phyloP scores from a whole-genome alignment of 1,140 invertebrate species.

The Megalopta genalis region DNA sequence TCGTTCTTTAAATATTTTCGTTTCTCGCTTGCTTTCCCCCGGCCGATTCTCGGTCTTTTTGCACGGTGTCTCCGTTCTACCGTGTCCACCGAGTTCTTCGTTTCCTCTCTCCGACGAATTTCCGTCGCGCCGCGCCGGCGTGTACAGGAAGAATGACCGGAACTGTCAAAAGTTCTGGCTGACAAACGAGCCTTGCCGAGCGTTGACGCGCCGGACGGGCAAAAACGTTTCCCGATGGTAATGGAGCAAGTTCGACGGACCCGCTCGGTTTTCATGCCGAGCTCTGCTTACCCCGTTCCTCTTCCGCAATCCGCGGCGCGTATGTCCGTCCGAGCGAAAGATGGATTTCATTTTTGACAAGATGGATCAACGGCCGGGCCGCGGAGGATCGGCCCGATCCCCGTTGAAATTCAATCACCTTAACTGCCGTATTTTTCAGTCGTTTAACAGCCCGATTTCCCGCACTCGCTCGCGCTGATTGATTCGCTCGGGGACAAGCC shows the following conservation, averaged over 20 bases:
- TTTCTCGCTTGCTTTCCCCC: neutral
- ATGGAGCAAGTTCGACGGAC: conserved; percentile 1
- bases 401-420: conserved; percentile 8
- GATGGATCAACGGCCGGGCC: neutral
- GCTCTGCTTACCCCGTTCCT: neutral
- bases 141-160: conserved; percentile 1
- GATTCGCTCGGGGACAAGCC: neutral
- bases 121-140: neutral
- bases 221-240: conserved; percentile 17
- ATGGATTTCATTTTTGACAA: conserved; percentile 18
- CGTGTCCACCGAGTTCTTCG: neutral
- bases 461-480: neutral
- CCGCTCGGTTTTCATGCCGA: neutral
- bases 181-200: neutral
- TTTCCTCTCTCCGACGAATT: neutral
- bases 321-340: neutral
- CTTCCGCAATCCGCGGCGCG: neutral
- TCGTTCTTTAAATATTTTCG: neutral
- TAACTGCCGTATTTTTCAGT: conserved; percentile 1
- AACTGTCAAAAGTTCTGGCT: neutral
- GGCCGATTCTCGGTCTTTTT: neutral
- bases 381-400: neutral
- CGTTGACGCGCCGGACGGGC: neutral
- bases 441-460: conserved; percentile 1
- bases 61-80: too few relatives aligned